These are phyloP conservation scores for Homalodisca vitripennis DNA, from an alignment of 1,140 invertebrate species.

Conservation along the genomic window DNA sequence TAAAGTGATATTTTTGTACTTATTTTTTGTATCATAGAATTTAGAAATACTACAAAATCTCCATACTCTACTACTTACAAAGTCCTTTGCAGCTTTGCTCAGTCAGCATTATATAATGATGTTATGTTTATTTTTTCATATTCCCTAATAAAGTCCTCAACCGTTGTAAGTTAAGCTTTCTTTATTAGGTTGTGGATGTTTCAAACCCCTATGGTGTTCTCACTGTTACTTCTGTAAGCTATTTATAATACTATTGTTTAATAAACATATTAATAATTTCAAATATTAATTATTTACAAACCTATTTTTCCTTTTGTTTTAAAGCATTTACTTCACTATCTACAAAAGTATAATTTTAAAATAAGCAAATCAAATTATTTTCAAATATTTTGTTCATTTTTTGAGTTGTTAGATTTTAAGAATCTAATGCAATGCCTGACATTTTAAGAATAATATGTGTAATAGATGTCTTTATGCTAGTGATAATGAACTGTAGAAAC, in stretches of 20 bases:
- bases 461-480: too few species aligned
- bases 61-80: neutral
- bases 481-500: too few species aligned
- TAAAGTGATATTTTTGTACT: slow-evolving; percentile 26
- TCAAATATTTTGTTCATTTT: neutral
- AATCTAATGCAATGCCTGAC: neutral
- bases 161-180: slow-evolving; percentile 10
- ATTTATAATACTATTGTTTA: slow-evolving; percentile 23
- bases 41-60: neutral
- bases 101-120: too few species aligned
- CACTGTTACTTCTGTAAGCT: slow-evolving; percentile 15
- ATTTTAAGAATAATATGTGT: neutral
- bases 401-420: neutral
- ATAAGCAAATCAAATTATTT: neutral
- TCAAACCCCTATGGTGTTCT: neutral
- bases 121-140: neutral
- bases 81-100: neutral
- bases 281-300: neutral
- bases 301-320: neutral
- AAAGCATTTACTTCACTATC: neutral
- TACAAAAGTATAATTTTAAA: neutral
- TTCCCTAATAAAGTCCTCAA: neutral
- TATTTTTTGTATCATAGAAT: neutral
- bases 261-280: neutral
- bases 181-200: slow-evolving; percentile 3